These are phyloP conservation scores for Campylomormyrus numenius DNA, from an alignment of 2,113 vertebrate genomes.

Conservation along the genomic window DNA sequence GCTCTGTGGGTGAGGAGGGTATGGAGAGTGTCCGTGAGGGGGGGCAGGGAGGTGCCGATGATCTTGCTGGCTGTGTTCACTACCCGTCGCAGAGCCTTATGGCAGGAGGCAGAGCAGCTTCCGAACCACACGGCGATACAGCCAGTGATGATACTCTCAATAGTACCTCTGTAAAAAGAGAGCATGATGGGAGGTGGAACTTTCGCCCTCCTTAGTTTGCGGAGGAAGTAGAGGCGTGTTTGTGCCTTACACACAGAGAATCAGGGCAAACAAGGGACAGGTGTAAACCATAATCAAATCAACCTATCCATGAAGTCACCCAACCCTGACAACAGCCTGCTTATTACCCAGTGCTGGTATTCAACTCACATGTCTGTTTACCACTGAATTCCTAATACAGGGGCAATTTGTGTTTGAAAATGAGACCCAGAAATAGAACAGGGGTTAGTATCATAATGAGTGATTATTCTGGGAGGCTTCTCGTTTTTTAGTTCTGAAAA, in stretches of 20 bases:
- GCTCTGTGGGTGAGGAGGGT: too few species aligned
- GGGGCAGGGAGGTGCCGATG: too few species aligned
- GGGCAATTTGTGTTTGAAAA: background rate
- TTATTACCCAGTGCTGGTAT: background rate
- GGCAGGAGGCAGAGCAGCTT: too few species aligned
- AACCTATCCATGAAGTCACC: background rate
- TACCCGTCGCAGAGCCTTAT: too few species aligned
- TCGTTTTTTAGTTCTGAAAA: background rate
- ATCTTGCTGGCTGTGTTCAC: too few species aligned
- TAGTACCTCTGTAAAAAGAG: too few species aligned
- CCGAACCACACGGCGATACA: too few species aligned
- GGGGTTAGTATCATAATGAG: background rate
- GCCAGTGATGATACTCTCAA: too few species aligned
- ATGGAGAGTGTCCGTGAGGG: too few species aligned
- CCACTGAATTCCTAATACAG: background rate
- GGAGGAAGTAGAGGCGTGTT: too few species aligned
- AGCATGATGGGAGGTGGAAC: too few species aligned
- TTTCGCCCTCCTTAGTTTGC: too few species aligned
- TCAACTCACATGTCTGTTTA: background rate
- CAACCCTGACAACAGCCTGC: background rate
- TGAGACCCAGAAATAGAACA: background rate
- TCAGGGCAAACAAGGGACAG: background rate
- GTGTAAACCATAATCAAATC: background rate
- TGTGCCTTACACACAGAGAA: background rate
- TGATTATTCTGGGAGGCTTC: background rate